Base-by-base conservation (phyloP, 2,113 vertebrate species). In the Dromas ardeola region DNA sequence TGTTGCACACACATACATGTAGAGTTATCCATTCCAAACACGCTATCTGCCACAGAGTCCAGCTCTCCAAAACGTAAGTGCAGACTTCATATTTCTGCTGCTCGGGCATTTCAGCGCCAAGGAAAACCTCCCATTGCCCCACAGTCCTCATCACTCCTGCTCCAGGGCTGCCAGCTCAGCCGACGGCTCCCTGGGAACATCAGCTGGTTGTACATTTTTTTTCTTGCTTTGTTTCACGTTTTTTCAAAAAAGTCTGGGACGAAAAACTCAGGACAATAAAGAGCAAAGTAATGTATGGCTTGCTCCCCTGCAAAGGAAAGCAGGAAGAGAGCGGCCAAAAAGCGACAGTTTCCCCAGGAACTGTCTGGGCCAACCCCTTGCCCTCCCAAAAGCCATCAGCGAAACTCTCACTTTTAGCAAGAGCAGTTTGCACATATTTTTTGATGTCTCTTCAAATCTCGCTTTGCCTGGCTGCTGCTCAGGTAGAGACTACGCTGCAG, bases 281-380 rank as follows among this genome's bases (percentile, higher is more conserved):
- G 12, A 90, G 23, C 15, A 66, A 59, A 0, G 0, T 21, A 76
- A 27, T 45, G 23, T 3, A 38, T 3, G 16, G 15, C 32, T 76
- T 88, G 20, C n/a, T 72, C n/a, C 61, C 38, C 43, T 74, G 38
- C n/a, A 67, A 71, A 82, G 43, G 38, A 86, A 76, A 82, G 74
- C 22, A 72, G 47, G 45, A 86, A 80, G 12, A 71, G 15, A 53
- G 42, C 2, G 1, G 12, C 18, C 5, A 2, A 84, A 94, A 53
- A 53, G 43, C n/a, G 73, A 12, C 27, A 38, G 25, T 6, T 87
- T 14, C 55, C 17, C 32, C 38, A n/a, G 74, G 63, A 94, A 67
- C 16, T 26, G 9, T 4, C 32, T 29, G 25, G 45, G 45, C 50
- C 50, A 79, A 59, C 11, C 5, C 32, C 18, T 21, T 8, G 7